These are phyloP conservation scores for Ennomos fuscantarius DNA, from an alignment of 2,888 invertebrate species.

Conservation along the genomic window DNA sequence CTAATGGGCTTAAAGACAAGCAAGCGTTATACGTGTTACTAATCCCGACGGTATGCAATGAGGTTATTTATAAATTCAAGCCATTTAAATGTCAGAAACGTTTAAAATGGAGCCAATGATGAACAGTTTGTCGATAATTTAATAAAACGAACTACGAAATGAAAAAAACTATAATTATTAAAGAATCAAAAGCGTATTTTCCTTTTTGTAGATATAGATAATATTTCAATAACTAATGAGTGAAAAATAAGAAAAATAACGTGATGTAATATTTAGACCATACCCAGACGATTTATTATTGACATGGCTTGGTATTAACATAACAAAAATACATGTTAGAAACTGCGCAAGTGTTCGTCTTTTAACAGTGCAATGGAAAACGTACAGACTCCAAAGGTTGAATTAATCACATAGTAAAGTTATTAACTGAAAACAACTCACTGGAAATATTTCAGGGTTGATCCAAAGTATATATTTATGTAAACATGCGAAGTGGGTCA, in stretches of 20 bases:
- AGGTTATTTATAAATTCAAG: conserved; percentile 47
- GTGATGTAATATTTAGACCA: no score
- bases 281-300: no score
- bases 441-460: conserved; percentile 63
- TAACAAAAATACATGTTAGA: no score
- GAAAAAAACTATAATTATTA: background rate
- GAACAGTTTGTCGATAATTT: conserved; percentile 20
- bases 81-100: conserved; percentile 43
- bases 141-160: background rate
- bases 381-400: background rate
- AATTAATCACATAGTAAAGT: conserved; percentile 14
- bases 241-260: no score
- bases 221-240: no score
- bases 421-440: conserved; percentile 39
- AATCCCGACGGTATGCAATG: conserved; percentile 46
- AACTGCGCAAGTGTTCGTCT: no score
- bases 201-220: no score
- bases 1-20: conserved; percentile 24
- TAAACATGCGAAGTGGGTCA: conserved; percentile 60
- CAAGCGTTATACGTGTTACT: conserved; percentile 36
- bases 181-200: no score
- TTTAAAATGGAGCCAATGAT: conserved; percentile 31
- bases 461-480: conserved; percentile 49
- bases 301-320: no score
- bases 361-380: background rate